phyloP scores from a whole-genome alignment of 2,888 invertebrate genomes.

The Lydus trimaculatus region DNA sequence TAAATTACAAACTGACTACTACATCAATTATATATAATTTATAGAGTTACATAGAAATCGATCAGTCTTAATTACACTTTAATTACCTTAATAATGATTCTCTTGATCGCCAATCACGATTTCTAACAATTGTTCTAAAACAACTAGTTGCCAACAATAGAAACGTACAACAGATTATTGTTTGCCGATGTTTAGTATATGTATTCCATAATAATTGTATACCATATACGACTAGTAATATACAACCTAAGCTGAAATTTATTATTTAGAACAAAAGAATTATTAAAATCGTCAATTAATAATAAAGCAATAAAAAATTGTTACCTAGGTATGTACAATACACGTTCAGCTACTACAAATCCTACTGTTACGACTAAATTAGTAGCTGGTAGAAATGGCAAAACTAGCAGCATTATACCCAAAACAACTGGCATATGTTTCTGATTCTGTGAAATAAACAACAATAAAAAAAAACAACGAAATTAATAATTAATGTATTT shows the following conservation, averaged over 20 bases:
- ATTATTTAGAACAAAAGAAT: slow-evolving; percentile 15
- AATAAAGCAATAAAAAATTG: slow-evolving; percentile 9
- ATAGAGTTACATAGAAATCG: neutral
- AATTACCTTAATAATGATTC: slow-evolving; percentile 77
- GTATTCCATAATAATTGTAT: slow-evolving; percentile 71
- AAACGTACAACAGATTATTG: slow-evolving; percentile 64
- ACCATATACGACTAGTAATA: slow-evolving; percentile 78
- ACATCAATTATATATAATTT: neutral
- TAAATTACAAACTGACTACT: neutral
- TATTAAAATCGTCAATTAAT: neutral
- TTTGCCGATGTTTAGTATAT: slow-evolving; percentile 61
- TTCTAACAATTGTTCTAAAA: slow-evolving; percentile 72
- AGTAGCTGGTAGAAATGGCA: slow-evolving; percentile 87
- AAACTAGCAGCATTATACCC: slow-evolving; percentile 74
- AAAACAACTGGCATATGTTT: slow-evolving; percentile 72
- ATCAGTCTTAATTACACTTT: neutral
- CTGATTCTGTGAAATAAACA: slow-evolving; percentile 65
- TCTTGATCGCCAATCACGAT: slow-evolving; percentile 80
- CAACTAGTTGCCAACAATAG: slow-evolving; percentile 70
- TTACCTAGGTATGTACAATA: slow-evolving; percentile 88
- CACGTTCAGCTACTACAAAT: slow-evolving; percentile 86
- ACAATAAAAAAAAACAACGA: neutral
- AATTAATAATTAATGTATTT: neutral
- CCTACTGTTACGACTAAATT: slow-evolving; percentile 83
- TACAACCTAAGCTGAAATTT: slow-evolving; percentile 77